Evolutionary conservation across 2,113 vertebrate species (phyloP), one percentile per base, ranked within the genome.

Genomic region (Microcebus griseorufus): DNA sequence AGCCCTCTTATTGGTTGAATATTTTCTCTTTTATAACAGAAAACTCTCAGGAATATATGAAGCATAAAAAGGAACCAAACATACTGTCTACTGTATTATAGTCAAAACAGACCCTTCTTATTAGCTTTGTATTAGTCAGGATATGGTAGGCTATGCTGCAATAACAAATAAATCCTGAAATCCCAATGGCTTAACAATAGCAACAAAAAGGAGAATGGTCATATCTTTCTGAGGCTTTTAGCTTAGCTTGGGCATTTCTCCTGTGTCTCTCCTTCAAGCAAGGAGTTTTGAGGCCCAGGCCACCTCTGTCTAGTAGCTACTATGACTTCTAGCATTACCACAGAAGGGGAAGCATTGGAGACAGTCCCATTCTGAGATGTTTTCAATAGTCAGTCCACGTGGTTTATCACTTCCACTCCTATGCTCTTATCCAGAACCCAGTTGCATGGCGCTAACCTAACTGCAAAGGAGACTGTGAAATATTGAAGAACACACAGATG

Each of bases 11-110:
- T 80, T 96, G 53, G 64, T 81, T 89, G 75, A 93, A 37, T 94
- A 93, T 93, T 80, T 34, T 96, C 83, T 79, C 70, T 94, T 96
- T 92, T 86, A 25, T 87, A 95, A 60, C 27, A 87, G 37, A 92
- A 95, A 64, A 82, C 73, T 91, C 92, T 93, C 80, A 75, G 83
- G 70, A 60, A 70, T 70, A 27, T 62, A 87, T 34, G 64, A 53
- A 45, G n/a, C 70, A 92, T 97, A n/a, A 92, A 89, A 92, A 81
- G 34, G 53, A 91, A 88, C 16, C 23, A 70, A 85, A 87, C 62
- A 14, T 55, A 45, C 88, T 82, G 72, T 60, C 69, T 94, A 45
- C 80, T 42, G 37, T 88, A 60, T 53, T 90, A 67, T 27, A 67
- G 87, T 51, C 60, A 42, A 93, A 95, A 89, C 13, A 86, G 82